These are phyloP conservation scores for Vulpes vulpes DNA, from an alignment of 2,113 vertebrate genomes.

Conservation along the genomic window DNA sequence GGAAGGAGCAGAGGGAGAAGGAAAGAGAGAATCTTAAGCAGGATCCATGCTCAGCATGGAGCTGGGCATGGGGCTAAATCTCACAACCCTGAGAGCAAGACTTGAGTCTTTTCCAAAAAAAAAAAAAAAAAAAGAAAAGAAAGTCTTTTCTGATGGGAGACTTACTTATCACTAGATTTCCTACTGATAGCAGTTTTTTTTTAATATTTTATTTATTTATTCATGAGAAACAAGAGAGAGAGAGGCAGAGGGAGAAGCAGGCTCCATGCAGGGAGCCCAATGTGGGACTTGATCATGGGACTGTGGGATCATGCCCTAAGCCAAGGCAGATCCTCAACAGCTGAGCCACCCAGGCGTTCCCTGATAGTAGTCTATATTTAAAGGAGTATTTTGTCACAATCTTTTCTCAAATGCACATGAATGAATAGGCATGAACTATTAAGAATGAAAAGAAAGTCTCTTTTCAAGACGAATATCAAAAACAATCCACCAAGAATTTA, in stretches of 20 bases:
- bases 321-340: too few relatives aligned
- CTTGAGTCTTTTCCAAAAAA: background rate
- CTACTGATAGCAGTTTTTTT: background rate
- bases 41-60: background rate
- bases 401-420: background rate
- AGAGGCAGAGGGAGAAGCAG: too few relatives aligned
- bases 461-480: background rate
- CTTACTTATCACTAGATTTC: background rate
- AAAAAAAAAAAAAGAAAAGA: background rate
- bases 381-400: background rate
- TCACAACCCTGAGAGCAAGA: background rate
- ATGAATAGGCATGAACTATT: background rate
- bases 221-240: too few relatives aligned
- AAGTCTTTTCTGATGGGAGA: background rate
- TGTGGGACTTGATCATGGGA: too few relatives aligned
- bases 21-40: background rate
- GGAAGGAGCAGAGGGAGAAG: background rate
- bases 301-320: too few relatives aligned
- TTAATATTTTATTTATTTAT: too few relatives aligned
- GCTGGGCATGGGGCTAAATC: background rate
- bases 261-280: too few relatives aligned
- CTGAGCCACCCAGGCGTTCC: too few relatives aligned
- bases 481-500: background rate
- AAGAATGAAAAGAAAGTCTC: background rate
- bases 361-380: background rate